These are phyloP conservation scores for Hypomesus transpacificus DNA, from an alignment of 2,113 vertebrate species.

Conservation along the genomic window DNA sequence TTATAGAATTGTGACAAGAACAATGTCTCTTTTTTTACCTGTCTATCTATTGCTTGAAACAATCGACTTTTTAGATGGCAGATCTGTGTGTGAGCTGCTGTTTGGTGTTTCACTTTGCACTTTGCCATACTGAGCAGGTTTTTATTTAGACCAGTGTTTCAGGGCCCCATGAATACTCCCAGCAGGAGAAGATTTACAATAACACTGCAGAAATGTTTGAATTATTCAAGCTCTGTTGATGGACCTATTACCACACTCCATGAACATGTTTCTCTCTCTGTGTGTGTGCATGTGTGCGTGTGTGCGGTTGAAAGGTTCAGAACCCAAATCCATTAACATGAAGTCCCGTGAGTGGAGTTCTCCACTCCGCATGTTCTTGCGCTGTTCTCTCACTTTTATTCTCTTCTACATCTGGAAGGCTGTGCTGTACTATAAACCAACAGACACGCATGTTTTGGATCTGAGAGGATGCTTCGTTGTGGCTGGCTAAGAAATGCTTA, in stretches of 20 bases:
- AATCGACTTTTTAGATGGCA: no score
- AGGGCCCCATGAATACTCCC: not conserved
- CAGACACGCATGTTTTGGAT: no score
- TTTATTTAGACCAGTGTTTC: slow-evolving; percentile 42
- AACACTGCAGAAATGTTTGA: slow-evolving; percentile 36
- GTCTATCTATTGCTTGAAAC: no score
- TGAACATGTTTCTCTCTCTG: not conserved
- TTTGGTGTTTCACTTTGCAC: not conserved
- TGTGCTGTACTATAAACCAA: not conserved
- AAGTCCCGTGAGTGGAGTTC: not conserved
- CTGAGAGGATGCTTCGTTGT: no score
- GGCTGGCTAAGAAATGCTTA: no score
- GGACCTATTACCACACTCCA: slow-evolving; percentile 27
- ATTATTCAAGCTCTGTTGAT: slow-evolving; percentile 58
- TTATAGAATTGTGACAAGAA: no score
- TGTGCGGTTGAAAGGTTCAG: not conserved
- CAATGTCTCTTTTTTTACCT: no score
- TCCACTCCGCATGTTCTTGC: not conserved
- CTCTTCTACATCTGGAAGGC: not conserved
- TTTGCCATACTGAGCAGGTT: slow-evolving; percentile 5
- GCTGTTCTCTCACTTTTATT: not conserved
- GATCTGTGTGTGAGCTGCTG: no score
- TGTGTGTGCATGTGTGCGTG: not conserved
- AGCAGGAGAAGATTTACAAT: slow-evolving; percentile 47
- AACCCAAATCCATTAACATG: no score